Conservation (phyloP, 2,888 invertebrate genomes). For the Nesidiocoris tenuis region DNA sequence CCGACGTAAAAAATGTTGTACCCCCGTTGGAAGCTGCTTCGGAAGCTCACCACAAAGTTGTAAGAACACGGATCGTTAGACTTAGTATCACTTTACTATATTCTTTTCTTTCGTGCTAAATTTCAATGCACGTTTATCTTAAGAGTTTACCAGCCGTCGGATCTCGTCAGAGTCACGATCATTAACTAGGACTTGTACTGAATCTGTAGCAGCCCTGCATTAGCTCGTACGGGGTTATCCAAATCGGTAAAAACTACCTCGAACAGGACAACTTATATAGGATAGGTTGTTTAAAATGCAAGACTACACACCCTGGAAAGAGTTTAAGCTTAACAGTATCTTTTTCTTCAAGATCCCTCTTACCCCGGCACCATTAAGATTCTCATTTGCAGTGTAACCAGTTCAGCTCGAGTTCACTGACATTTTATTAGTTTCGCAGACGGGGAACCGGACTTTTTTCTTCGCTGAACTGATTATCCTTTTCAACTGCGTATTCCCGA, state of each 20-base stretch:
- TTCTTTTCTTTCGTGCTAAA: background rate
- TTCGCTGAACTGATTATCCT: background rate
- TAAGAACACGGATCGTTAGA: too few relatives aligned
- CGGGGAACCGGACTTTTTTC: slow-evolving; percentile 11
- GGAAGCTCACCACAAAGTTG: too few relatives aligned
- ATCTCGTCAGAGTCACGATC: background rate
- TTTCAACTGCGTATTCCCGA: background rate
- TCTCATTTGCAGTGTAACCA: slow-evolving; percentile 30
- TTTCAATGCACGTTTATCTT: background rate
- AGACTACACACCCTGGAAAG: slow-evolving; percentile 2
- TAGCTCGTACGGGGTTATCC: background rate
- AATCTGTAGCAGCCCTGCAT: background rate
- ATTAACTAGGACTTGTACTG: background rate
- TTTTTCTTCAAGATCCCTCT: slow-evolving; percentile 3
- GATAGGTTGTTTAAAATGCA: background rate
- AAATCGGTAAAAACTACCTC: background rate
- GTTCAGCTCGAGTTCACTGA: slow-evolving; percentile 6
- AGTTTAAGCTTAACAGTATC: slow-evolving; percentile 24
- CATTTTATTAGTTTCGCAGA: slow-evolving; percentile 26
- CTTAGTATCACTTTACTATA: too few relatives aligned
- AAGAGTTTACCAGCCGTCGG: background rate
- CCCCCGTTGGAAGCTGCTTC: too few relatives aligned
- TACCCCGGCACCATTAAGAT: slow-evolving; percentile 8
- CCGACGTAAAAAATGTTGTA: too few relatives aligned
- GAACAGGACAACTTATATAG: background rate